Percentiles rank a stretch among this genome's conserved stretches.
phyloP scores from a whole-genome alignment of 1,140 invertebrate genomes.

The Macrobrachium rosenbergii region DNA sequence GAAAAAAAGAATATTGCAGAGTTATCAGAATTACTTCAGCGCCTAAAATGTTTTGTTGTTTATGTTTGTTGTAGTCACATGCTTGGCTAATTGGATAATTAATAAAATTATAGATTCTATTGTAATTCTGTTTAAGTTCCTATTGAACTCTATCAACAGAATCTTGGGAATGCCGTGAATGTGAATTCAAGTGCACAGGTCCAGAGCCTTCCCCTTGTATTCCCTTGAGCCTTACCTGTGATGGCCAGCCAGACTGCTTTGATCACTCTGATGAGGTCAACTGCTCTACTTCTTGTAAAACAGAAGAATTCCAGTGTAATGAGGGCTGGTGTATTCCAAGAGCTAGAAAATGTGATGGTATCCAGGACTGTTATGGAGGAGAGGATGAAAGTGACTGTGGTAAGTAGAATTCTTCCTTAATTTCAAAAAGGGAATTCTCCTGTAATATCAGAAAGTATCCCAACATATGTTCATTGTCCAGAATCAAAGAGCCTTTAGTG shows the following conservation, averaged over 20 bases:
- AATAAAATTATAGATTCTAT: not conserved
- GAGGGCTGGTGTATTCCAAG: constrained; percentile 70
- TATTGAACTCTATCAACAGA: constrained; percentile 5
- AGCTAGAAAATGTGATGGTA: constrained; percentile 70
- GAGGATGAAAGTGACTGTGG: constrained; percentile 47
- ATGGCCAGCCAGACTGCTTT: constrained; percentile 56
- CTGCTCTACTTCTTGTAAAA: constrained; percentile 35
- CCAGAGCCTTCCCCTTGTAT: constrained; percentile 24
- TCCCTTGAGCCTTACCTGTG: constrained; percentile 27
- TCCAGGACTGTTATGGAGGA: constrained; percentile 69
- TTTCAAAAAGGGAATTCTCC: not conserved
- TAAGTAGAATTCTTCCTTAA: constrained; percentile 10
- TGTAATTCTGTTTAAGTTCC: not conserved
- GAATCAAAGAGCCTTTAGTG: not conserved
- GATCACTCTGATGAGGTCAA: constrained; percentile 58
- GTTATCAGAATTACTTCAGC: too few species aligned
- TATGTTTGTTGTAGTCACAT: too few species aligned
- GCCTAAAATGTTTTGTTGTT: too few species aligned
- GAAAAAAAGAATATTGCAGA: too few species aligned
- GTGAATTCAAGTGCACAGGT: constrained; percentile 48
- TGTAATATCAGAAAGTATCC: not conserved
- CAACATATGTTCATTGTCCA: not conserved
- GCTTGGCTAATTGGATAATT: too few species aligned
- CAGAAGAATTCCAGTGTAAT: constrained; percentile 27
- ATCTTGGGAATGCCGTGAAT: constrained; percentile 46